Base-by-base conservation (phyloP, 2,797 vertebrate genomes). In the Pteronotus mesoamericanus region DNA sequence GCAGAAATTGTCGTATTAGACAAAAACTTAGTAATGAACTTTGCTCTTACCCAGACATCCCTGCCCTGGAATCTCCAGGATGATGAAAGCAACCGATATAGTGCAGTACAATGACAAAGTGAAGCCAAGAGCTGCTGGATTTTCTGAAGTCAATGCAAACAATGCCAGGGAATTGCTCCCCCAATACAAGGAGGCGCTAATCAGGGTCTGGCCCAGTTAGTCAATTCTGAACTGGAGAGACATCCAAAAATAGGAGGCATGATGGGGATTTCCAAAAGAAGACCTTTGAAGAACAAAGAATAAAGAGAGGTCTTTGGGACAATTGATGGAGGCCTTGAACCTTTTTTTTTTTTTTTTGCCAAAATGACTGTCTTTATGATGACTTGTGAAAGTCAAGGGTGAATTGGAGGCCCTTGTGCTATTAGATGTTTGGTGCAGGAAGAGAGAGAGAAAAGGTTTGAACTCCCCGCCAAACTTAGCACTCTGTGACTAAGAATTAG, bases 241-340 rank as follows among this genome's bases (percentile, higher is more conserved):
- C 9, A 37, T 51, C 53, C 75, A 44, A 19, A 83, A 59, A 68
- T 53, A 32, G 48, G 75, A 69, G 51, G 24, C 44, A 18, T 26
- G 69, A 64, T 80, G 55, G 68, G 75, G 72, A 34, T 69, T 84
- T 97, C 75, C 83, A n/a, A 37, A 94, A 96, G 59, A 37, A 18
- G 48, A 66, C 39, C 5, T 79, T 55, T n/a, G 24, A 91, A 87
- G 77, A 59, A 80, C 24, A 61, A 37, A 86, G 79, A 71, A 11
- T 79, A 34, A 64, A 57, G 93, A 75, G 86, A 92, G 12, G 48
- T 21, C 24, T 12, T 59, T 69, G 78, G 64, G 44, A 82, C 51
- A 34, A 53, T 57, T 19, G 24, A 86, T 83, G 55, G 42, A 80
- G 68, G 46, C 53, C 87, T 85, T 83, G 83, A 79, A 55, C 29